These are phyloP conservation scores for Poeciliopsis gracilis DNA, from an alignment of 2,797 vertebrate species.

Conservation along the genomic window DNA sequence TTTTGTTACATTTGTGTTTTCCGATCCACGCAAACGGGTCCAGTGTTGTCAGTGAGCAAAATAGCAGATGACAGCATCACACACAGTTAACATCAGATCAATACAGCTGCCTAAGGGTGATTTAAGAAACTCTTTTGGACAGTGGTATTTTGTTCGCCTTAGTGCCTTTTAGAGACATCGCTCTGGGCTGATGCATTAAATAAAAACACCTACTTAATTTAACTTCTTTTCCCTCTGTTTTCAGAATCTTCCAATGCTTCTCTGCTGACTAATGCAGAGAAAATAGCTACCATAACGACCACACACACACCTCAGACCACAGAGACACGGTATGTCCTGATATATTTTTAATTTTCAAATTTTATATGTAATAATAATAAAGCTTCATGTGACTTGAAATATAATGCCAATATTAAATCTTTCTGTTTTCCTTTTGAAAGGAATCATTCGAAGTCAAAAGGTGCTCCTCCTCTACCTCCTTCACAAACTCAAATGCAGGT, in stretches of 20 bases:
- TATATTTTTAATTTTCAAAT: background rate
- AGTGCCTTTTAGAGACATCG: constrained; percentile 34
- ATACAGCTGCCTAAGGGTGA: constrained; percentile 43
- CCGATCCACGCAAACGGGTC: constrained; percentile 13
- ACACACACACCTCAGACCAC: constrained; percentile 91
- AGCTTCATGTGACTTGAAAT: background rate
- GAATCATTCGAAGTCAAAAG: constrained; percentile 94
- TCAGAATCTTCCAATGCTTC: constrained; percentile 95
- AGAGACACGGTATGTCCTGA: constrained; percentile 69
- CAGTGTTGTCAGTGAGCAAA: constrained; percentile 52
- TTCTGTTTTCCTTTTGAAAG: constrained; percentile 72
- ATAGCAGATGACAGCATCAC: constrained; percentile 70
- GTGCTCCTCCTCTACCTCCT: constrained; percentile 82
- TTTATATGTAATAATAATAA: background rate
- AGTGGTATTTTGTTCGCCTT: constrained; percentile 44
- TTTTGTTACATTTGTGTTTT: constrained; percentile 17
- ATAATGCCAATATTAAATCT: background rate
- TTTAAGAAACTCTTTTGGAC: constrained; percentile 42
- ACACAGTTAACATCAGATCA: constrained; percentile 64
- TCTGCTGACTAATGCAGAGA: constrained; percentile 95
- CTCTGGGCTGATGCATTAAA: constrained; percentile 31
- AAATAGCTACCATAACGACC: constrained; percentile 97
- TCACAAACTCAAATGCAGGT: constrained; percentile 85
- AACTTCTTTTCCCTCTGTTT: constrained; percentile 8
- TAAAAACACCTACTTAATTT: constrained; percentile 24